phyloP scores from a whole-genome alignment of 2,113 vertebrate genomes.

The Scytalopus superciliaris region DNA sequence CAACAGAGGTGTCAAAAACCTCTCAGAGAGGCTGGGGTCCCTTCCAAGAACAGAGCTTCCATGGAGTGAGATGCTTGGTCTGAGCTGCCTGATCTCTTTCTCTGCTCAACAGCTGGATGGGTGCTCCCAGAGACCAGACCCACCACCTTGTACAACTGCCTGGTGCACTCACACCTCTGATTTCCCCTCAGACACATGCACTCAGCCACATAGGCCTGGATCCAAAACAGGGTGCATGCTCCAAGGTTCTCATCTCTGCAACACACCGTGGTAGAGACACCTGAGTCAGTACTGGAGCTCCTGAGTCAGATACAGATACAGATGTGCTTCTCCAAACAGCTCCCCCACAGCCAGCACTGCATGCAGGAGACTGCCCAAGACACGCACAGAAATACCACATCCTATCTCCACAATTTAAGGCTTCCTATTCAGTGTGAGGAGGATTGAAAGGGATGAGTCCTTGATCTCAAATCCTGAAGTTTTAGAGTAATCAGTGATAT shows the following conservation, averaged over 20 bases:
- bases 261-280: not conserved
- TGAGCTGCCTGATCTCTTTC: not conserved
- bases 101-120: not conserved
- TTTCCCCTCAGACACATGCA: not conserved
- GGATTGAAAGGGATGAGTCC: not conserved
- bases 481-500: not conserved
- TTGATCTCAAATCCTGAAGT: not conserved
- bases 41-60: not conserved
- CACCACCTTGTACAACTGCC: not conserved
- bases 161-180: not conserved
- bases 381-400: not conserved
- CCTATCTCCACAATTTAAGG: not conserved
- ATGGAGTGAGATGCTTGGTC: accelerated
- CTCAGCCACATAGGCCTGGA: no score
- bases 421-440: not conserved
- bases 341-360: not conserved
- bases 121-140: not conserved
- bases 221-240: accelerated
- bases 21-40: not conserved
- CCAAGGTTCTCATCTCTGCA: not conserved
- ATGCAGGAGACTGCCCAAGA: not conserved
- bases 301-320: no score
- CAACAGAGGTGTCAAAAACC: not conserved
- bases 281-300: not conserved
- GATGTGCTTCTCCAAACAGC: not conserved